These are phyloP conservation scores for Daubentonia madagascariensis DNA, from an alignment of 2,113 vertebrate species.

Conservation along the genomic window DNA sequence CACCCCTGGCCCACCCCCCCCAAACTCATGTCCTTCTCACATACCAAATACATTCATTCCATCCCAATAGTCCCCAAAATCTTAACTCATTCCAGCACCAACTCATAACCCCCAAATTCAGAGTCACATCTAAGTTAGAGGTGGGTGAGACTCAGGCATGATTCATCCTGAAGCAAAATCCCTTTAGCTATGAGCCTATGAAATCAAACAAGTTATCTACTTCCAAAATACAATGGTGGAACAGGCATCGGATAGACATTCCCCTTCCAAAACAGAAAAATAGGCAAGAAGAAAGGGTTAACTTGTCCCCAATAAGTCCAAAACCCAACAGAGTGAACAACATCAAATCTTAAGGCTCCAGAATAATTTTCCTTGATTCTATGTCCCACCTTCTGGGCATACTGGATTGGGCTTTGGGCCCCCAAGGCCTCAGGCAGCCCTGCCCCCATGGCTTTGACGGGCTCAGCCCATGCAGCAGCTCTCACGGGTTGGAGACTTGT, in stretches of 20 bases:
- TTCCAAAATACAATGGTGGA: background rate
- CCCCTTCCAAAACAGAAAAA: background rate
- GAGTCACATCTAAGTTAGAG: background rate
- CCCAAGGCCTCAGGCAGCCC: background rate
- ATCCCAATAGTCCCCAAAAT: background rate
- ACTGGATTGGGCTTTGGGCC: background rate
- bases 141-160: background rate
- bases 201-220: background rate
- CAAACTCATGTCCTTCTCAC: background rate
- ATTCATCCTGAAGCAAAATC: background rate
- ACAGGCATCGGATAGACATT: background rate
- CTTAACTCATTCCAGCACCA: background rate
- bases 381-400: background rate
- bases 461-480: background rate
- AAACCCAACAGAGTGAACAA: background rate
- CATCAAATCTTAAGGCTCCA: background rate
- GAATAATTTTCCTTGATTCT: background rate
- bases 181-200: background rate
- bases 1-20: background rate
- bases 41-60: background rate
- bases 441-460: background rate
- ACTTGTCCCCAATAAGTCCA: background rate
- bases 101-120: background rate
- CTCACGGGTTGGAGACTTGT: background rate
- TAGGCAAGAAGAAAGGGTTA: background rate